Percentiles rank a stretch among this genome's conserved stretches.
These are phyloP conservation scores for Epizoanthus stellaris DNA, from an alignment of 92 coral and sea anemone genomes.

Conservation along the genomic window DNA sequence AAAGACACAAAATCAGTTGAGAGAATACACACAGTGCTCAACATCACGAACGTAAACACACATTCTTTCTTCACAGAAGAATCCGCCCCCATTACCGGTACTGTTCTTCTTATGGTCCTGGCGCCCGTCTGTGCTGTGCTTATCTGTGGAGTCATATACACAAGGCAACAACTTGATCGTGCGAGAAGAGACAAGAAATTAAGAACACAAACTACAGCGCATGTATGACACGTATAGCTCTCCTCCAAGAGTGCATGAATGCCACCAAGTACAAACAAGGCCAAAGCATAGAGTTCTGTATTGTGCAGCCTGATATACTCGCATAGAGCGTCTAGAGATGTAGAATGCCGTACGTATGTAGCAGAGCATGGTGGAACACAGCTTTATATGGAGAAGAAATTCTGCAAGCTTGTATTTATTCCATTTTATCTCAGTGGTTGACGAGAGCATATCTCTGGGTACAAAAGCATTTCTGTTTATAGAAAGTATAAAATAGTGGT, in stretches of 20 bases:
- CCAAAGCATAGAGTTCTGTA: background rate
- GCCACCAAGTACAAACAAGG: background rate
- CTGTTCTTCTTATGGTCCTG: background rate
- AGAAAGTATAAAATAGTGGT: too few species aligned
- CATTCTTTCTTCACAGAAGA: constrained; percentile 1
- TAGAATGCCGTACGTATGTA: too few species aligned
- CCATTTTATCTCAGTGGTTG: too few species aligned
- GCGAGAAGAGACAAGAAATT: constrained; percentile 2
- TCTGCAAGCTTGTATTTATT: too few species aligned
- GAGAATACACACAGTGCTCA: too few species aligned
- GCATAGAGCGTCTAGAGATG: background rate
- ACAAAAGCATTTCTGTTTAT: too few species aligned
- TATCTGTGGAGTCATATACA: constrained; percentile 23
- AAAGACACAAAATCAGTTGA: too few species aligned
- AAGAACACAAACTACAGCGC: constrained; percentile 3
- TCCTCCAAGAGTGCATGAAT: background rate
- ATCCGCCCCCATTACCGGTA: background rate
- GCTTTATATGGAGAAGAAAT: too few species aligned
- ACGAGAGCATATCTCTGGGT: too few species aligned
- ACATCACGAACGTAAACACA: too few species aligned
- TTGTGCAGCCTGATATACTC: background rate
- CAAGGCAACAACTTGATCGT: constrained; percentile 14
- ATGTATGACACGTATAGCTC: background rate
- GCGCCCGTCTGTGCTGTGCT: background rate
- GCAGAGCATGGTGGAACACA: too few species aligned